Conservation (phyloP, 2,888 invertebrate species). For the Drosophila mettleri region DNA sequence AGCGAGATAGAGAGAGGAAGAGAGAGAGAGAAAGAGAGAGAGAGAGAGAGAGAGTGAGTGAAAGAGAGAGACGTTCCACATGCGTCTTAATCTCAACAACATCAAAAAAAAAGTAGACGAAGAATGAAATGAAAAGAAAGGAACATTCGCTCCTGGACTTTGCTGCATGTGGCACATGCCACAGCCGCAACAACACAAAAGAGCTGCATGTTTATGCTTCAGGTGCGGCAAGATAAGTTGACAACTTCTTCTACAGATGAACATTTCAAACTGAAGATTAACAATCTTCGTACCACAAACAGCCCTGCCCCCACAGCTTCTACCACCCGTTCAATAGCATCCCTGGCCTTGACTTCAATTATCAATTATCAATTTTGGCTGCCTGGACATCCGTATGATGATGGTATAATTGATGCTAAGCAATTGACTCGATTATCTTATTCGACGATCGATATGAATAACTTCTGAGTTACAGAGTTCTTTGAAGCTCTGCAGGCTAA, state of each 20-base stretch:
- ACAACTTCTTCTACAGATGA: conserved; percentile 15
- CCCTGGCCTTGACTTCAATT: background rate
- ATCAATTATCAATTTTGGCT: too few relatives aligned
- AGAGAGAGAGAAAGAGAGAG: background rate
- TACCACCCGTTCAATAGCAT: background rate
- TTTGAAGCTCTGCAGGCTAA: too few relatives aligned
- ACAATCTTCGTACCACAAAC: background rate
- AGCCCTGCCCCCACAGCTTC: background rate
- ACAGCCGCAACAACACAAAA: conserved; percentile 28
- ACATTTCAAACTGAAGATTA: conserved; percentile 26
- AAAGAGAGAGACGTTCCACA: conserved; percentile 45
- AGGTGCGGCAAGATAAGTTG: conserved; percentile 19
- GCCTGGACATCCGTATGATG: background rate
- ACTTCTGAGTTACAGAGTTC: too few relatives aligned
- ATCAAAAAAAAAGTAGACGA: conserved; percentile 3
- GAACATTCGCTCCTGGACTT: conserved; percentile 34
- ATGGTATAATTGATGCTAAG: too few relatives aligned
- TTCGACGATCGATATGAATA: too few relatives aligned
- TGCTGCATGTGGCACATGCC: conserved; percentile 40
- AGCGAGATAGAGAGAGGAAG: background rate
- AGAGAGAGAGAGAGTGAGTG: conserved; percentile 5
- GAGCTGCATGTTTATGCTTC: conserved; percentile 16
- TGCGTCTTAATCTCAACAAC: conserved; percentile 54
- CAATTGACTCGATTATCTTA: too few relatives aligned
- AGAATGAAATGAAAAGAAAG: conserved; percentile 6